Percentiles rank a stretch among this genome's conserved stretches.
phyloP scores from a whole-genome alignment of 2,888 invertebrate species.

The Limnephilus rhombicus region DNA sequence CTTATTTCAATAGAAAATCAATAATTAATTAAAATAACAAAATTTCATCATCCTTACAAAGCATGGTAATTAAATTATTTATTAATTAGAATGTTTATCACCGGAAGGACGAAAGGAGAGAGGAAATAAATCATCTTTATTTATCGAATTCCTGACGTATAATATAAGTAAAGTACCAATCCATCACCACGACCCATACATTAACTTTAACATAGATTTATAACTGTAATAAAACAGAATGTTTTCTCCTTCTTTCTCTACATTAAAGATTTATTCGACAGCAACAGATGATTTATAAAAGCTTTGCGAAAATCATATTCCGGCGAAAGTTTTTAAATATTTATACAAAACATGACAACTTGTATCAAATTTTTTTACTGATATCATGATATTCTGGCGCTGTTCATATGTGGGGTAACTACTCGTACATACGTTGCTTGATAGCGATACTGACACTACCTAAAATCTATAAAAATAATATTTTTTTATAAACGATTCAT shows the following conservation, averaged over 20 bases:
- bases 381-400: too few relatives aligned
- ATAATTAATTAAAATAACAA: neutral
- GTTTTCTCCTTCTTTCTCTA: neutral
- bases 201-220: neutral
- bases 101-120: neutral
- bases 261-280: conserved; percentile 14
- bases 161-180: neutral
- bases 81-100: neutral
- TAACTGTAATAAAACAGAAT: neutral
- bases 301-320: neutral
- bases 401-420: too few relatives aligned
- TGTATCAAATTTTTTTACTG: too few relatives aligned
- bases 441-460: too few relatives aligned
- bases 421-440: too few relatives aligned
- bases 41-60: neutral
- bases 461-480: too few relatives aligned
- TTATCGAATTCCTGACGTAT: neutral
- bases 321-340: too few relatives aligned
- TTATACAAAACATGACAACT: too few relatives aligned
- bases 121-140: neutral
- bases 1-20: neutral
- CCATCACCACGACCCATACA: neutral
- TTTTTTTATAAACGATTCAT: too few relatives aligned
- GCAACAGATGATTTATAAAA: conserved; percentile 24
- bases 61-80: neutral